Conservation (phyloP, 2,797 vertebrate genomes). For the Enteromius argenteus region DNA sequence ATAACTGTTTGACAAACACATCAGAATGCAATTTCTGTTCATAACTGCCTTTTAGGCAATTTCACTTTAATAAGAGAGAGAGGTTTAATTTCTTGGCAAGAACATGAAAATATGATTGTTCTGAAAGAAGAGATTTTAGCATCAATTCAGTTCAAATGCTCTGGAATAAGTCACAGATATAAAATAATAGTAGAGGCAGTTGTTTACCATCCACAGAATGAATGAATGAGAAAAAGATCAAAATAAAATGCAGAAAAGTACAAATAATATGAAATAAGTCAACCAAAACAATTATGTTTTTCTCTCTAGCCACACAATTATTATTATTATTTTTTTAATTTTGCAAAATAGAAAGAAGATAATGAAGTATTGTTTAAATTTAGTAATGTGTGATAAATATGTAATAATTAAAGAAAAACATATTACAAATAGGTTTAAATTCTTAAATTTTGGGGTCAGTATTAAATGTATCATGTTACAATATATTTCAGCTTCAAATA, state of each 20-base stretch:
- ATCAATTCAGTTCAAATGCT: neutral
- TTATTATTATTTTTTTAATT: neutral
- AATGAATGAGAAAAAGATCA: neutral
- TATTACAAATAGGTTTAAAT: neutral
- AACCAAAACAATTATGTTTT: neutral
- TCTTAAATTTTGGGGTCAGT: neutral
- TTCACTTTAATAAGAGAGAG: conserved; percentile 13
- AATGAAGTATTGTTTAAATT: neutral
- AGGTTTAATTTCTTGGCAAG: conserved; percentile 14
- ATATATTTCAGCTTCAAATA: neutral
- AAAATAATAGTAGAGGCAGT: neutral
- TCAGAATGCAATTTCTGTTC: neutral
- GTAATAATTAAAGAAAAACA: neutral
- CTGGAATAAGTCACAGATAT: neutral
- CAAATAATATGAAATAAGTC: neutral
- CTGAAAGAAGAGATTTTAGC: neutral
- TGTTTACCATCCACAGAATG: neutral
- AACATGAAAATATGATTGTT: neutral
- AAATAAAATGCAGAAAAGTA: neutral
- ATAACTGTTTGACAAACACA: conserved; percentile 5
- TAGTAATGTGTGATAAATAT: neutral
- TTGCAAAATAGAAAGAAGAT: neutral
- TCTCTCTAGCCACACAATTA: neutral
- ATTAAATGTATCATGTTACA: neutral
- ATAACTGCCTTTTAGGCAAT: neutral